Conservation (phyloP, 2,113 vertebrate genomes). For the Mystacornis crossleyi region DNA sequence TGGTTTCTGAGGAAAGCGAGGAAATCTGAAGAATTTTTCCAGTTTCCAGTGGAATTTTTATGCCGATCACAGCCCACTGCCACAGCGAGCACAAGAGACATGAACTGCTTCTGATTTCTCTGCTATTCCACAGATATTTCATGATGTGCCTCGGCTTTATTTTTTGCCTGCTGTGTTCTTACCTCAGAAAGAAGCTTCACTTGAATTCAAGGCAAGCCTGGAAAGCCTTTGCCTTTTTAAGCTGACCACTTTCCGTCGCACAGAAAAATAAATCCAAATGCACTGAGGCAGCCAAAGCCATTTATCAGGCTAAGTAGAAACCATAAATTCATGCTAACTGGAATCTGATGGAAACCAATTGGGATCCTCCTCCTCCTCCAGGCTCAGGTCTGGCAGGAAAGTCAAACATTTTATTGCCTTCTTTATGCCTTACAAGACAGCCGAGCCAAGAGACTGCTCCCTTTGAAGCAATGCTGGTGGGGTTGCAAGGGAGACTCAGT, state of each 20-base stretch:
- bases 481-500: background rate
- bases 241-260: background rate
- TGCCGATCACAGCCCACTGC: slow-evolving; percentile 14
- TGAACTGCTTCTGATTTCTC: background rate
- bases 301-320: slow-evolving; percentile 55
- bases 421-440: slow-evolving; percentile 14
- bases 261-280: slow-evolving; percentile 13
- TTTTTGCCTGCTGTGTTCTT: background rate
- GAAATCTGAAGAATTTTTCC: slow-evolving; percentile 65
- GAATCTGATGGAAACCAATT: slow-evolving; percentile 55
- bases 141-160: fast-evolving
- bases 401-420: slow-evolving; percentile 24
- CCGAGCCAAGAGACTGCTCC: background rate
- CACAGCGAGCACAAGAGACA: background rate
- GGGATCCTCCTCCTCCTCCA: slow-evolving; percentile 49
- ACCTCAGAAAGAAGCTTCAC: background rate
- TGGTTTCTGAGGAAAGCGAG: slow-evolving; percentile 48
- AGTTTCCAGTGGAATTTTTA: slow-evolving; percentile 51
- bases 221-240: slow-evolving; percentile 16
- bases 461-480: background rate
- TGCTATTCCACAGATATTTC: background rate
- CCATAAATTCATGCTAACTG: slow-evolving; percentile 50
- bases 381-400: slow-evolving; percentile 45
- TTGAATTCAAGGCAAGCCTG: background rate
- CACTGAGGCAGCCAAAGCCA: slow-evolving; percentile 26